Evolutionary conservation across 2,113 vertebrate genomes (phyloP).

Genomic region (Meleagris gallopavo): DNA sequence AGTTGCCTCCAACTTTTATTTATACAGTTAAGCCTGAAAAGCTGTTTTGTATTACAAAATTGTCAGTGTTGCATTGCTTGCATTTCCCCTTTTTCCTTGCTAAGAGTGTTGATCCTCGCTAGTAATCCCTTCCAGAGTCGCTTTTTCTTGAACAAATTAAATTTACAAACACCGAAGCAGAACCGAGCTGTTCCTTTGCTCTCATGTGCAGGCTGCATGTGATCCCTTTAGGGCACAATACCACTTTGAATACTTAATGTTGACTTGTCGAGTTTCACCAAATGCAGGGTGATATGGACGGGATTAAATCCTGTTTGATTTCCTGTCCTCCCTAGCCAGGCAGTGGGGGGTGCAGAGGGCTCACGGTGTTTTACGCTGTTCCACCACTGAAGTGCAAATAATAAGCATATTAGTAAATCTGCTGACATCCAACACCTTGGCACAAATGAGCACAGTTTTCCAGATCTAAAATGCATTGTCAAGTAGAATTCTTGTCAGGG

Average conservation of each 20-base stretch:
- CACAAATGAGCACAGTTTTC: slow-evolving; percentile 7
- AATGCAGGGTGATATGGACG: neutral
- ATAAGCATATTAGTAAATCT: slow-evolving; percentile 39
- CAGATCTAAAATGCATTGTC: slow-evolving; percentile 38
- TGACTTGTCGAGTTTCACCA: slow-evolving; percentile 44
- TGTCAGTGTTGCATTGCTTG: slow-evolving; percentile 32
- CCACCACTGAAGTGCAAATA: slow-evolving; percentile 1
- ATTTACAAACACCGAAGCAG: slow-evolving; percentile 54
- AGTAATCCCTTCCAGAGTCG: slow-evolving; percentile 63
- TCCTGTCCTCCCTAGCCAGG: neutral
- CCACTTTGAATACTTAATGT: slow-evolving; percentile 57
- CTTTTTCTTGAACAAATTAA: slow-evolving; percentile 72
- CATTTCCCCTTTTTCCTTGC: slow-evolving; percentile 47
- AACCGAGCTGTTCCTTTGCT: slow-evolving; percentile 43
- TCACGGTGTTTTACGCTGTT: neutral
- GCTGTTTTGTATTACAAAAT: slow-evolving; percentile 41
- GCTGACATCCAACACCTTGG: slow-evolving; percentile 22
- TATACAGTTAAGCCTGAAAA: slow-evolving; percentile 28
- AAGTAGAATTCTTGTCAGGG: slow-evolving; percentile 41
- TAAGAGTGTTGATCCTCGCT: slow-evolving; percentile 47
- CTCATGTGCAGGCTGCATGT: slow-evolving; percentile 8
- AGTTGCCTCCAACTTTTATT: neutral
- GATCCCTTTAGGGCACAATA: slow-evolving; percentile 32
- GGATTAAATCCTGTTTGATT: slow-evolving; percentile 39
- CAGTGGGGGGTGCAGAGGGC: neutral